A percentile compares a stretch with the other conserved stretches of the same genome.
Evolutionary conservation across 2,113 vertebrate species (phyloP).

Genomic region (Epinephelus cyanopodus): DNA sequence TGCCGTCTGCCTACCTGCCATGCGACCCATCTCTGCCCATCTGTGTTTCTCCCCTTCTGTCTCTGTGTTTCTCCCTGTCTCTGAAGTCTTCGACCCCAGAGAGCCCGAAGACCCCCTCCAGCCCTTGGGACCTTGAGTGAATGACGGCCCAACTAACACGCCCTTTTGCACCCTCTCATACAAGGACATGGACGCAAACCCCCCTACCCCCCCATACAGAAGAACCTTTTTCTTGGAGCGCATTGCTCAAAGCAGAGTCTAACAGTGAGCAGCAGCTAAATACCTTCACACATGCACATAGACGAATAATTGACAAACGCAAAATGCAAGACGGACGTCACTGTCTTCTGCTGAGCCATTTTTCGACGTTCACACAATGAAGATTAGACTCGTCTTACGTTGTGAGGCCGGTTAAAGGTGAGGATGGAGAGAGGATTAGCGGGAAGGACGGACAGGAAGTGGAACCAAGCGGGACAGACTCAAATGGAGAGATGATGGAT

Average conservation of each 20-base stretch:
- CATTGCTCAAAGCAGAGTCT: constrained; percentile 60
- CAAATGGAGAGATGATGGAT: constrained; percentile 30
- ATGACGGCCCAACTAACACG: constrained; percentile 74
- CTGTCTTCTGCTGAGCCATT: constrained; percentile 78
- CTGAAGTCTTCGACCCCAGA: constrained; percentile 86
- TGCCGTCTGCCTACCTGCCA: constrained; percentile 72
- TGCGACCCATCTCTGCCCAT: constrained; percentile 84
- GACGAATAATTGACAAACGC: constrained; percentile 46
- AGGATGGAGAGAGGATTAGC: constrained; percentile 37
- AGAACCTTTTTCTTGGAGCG: constrained; percentile 66
- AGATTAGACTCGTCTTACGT: constrained; percentile 43
- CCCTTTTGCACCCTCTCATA: constrained; percentile 64
- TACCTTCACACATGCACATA: constrained; percentile 44
- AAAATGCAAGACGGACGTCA: constrained; percentile 68
- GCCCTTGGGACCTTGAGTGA: constrained; percentile 88
- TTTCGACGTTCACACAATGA: constrained; percentile 50
- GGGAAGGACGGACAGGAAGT: constrained; percentile 37
- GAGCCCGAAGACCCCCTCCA: constrained; percentile 84
- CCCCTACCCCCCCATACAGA: constrained; percentile 42
- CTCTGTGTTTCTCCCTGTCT: constrained; percentile 83
- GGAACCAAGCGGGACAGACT: constrained; percentile 22
- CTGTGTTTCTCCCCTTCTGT: constrained; percentile 84
- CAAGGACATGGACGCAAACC: constrained; percentile 74
- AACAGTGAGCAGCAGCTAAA: constrained; percentile 57
- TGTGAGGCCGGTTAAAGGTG: constrained; percentile 38